Base-by-base conservation (phyloP, 37 sponge, comb jelly and placozoan genomes). In the Aplysina aerophoba region DNA sequence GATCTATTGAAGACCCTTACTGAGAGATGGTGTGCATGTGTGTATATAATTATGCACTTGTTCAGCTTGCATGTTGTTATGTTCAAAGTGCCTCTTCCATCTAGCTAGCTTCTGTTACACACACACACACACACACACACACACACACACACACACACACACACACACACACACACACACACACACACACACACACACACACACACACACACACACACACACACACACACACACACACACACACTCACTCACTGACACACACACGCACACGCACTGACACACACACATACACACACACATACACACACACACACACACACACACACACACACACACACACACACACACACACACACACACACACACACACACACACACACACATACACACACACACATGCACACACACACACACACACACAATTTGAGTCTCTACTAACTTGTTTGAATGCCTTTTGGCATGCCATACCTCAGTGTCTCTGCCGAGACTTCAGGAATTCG, bases 401-500 rank as follows among this genome's bases (percentile, higher is more conserved):
- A 27, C 28, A 44, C 50, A 44, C 50, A 44, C 50, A 44, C 50
- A 8, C 50, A 44, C 50, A 8, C 8, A 8, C 50, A 8, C 50
- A 44, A 62, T 4, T 62, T 62, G 28, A 20, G 59, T 62, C 2
- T 11, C 24, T 28, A 27, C 28, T 28, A 62, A 62, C 28, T 62
- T 11, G 28, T 3, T 62, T n/a, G 4, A n/a, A 5, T 62, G 24
- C 74, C 37, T 13, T 15, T 24, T 81, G 38, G 15, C 15, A 62
- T 62, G 4, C 28, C 64, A 62, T 11, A 28, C 81, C 44, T 28
- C 60, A 95, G 97, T 94, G n/a, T 96, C 97, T 21, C 81, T 96
- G 6, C 97, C 97, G 27, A 80, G 85, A 15, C 61, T 96, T 59
- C 79, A 80, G 57, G 92, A 91, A 58, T 96, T 96, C 81, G 97